Evolutionary conservation across 1,140 invertebrate genomes (phyloP), one percentile per base, ranked within the genome.

Genomic region (Temnothorax nylanderi): DNA sequence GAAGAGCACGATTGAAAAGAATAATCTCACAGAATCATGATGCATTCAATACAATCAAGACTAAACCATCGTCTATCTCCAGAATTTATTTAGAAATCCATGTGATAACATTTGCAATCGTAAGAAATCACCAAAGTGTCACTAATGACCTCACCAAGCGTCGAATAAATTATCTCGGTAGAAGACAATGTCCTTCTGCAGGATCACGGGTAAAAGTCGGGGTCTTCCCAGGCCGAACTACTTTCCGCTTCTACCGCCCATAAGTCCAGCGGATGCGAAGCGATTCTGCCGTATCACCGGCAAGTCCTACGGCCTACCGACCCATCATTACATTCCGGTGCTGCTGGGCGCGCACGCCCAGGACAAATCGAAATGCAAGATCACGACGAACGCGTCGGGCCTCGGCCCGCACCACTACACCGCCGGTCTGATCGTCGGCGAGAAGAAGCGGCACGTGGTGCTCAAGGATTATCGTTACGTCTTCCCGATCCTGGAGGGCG

Each of bases 211-310:
- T 49, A 97, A 96, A 90, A 97, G 97, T 93, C 96, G 97, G 60
- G 97, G 97, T 88, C 96, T 98, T 87, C 97, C 97, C 58, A 97
- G 98, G 90, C 97, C 97, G 47, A 98, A 98, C 94, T 98, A 98
- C 93, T 97, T 98, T 91, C 98, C 98, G 3, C 95, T 98, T 41
- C 95, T 98, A 44, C 97, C 97, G 21, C 97, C 97, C 0, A 97
- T 98, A 78, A 98, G 97, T 69, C 97, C 98, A 3, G 97, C 97
- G 3, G 97, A 98, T 90, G 98, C 97, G 1, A 97, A 97, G 92
- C 96, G 97, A 80, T 97, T 97, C 89, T 98, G 98, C 92, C 96
- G 97, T 87, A 98, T 98, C 84, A 98, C 98, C 0, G 97, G 97
- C 54, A 98, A 98, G 94, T 97, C 98, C 13, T 97, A 97, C 74